Evolutionary conservation across 92 coral and sea anemone species (phyloP).

Genomic region (Heliopora coerulea): DNA sequence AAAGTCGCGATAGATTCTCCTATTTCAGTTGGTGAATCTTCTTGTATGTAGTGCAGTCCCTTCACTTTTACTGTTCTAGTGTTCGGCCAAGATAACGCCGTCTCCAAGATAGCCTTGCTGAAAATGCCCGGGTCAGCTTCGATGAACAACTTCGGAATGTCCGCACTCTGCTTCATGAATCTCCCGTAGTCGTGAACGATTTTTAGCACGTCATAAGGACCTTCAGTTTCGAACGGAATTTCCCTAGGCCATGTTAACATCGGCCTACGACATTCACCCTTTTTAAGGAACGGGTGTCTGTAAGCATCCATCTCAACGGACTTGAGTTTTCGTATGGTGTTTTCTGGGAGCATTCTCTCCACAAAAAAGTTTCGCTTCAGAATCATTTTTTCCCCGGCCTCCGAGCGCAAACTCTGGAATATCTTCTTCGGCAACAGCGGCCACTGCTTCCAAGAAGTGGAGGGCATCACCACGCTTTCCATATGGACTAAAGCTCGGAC

Average conservation of each 20-base stretch:
- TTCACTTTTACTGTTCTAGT: constrained; percentile 30
- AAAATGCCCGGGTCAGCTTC: constrained; percentile 48
- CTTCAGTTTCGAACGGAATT: constrained; percentile 37
- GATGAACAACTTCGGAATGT: constrained; percentile 42
- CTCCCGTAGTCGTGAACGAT: constrained; percentile 36
- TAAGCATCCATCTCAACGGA: constrained; percentile 43
- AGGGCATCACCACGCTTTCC: constrained; percentile 46
- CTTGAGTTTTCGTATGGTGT: constrained; percentile 24
- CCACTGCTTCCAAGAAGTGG: constrained; percentile 45
- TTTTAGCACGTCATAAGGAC: constrained; percentile 37
- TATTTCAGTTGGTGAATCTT: constrained; percentile 45
- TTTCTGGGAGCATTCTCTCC: constrained; percentile 38
- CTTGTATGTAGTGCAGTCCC: constrained; percentile 47
- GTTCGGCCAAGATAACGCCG: constrained; percentile 46
- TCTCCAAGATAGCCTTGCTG: constrained; percentile 15
- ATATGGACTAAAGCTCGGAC: constrained; percentile 31
- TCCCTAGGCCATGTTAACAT: constrained; percentile 40
- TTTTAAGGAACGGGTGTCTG: constrained; percentile 26
- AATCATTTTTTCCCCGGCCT: constrained; percentile 43
- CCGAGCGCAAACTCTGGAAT: constrained; percentile 37
- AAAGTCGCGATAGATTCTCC: constrained; percentile 35
- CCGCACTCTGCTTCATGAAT: constrained; percentile 17
- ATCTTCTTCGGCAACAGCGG: constrained; percentile 24
- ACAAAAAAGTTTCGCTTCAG: constrained; percentile 39
- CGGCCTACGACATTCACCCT: constrained; percentile 41